Base-by-base conservation (phyloP, 2,113 vertebrate genomes). In the Myiagra hebetior region DNA sequence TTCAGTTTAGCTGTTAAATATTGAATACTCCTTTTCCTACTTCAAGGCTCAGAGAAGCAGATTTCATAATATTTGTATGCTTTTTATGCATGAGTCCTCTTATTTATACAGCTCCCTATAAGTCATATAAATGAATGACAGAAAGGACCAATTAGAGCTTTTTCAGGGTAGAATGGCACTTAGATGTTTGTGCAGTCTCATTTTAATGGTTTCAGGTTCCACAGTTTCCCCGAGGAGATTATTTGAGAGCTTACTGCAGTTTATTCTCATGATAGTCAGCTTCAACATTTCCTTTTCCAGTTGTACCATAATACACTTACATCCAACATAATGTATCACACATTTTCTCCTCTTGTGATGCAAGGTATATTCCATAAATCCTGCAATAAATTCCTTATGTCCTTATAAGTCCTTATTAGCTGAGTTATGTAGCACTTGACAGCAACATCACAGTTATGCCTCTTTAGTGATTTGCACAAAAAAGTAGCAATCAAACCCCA, bases 181-280 rank as follows among this genome's bases (percentile, higher is more conserved):
- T 90, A n/a, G 3, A 41, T 72, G 76, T 65, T 91, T 95, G 60
- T 52, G 37, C 49, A 85, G 60, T 68, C 65, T 84, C 15, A 2
- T 85, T 96, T 85, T 84, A 95, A 73, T 75, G 55, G 86, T 94
- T 95, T 93, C 65, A 62, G 77, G 80, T 93, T 94, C 69, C 88
- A 84, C 31, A 64, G 86, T 84, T 95, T 85, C 88, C 92, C 88
- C 4, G 8, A 91, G 93, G 90, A 97, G 82, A 92, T 78, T 63
- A 88, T 88, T 86, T 89, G 83, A 95, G 85, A 78, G 60, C 37
- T 92, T 75, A 89, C 41, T 63, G 65, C 52, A 91, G 91, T 90
- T 91, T 93, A 78, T 94, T 93, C 75, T 88, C 73, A 60, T 47
- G 60, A 85, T 63, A 94, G 60, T 78, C 91, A 89, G 60, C 37